Percentiles rank a stretch among this genome's conserved stretches.
These are phyloP conservation scores for Nephrotoma flavescens DNA, from an alignment of 2,888 invertebrate species.

Conservation along the genomic window DNA sequence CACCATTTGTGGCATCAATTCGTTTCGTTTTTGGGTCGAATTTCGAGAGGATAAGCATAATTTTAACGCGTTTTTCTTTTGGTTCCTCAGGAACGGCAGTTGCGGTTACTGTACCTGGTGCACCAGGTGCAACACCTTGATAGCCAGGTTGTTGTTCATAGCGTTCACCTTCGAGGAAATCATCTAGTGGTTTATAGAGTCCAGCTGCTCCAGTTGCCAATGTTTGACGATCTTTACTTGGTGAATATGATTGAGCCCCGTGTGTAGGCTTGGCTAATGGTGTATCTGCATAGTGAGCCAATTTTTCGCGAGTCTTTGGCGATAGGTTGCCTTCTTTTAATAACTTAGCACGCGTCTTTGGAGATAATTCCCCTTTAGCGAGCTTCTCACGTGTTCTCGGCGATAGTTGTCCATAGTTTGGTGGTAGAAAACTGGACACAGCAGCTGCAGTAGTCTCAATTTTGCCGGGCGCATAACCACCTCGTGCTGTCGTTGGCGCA, in stretches of 20 bases:
- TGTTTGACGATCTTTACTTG: constrained; percentile 26
- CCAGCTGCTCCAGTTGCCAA: constrained; percentile 31
- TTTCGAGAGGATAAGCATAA: constrained; percentile 57
- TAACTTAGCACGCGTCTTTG: constrained; percentile 24
- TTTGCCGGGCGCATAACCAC: not conserved
- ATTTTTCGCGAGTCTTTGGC: constrained; percentile 38
- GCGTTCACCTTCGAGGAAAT: constrained; percentile 52
- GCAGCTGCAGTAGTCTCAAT: not conserved
- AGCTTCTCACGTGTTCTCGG: constrained; percentile 31
- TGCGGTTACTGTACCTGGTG: constrained; percentile 27
- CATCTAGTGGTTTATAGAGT: constrained; percentile 38
- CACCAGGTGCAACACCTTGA: constrained; percentile 28
- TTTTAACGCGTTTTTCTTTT: constrained; percentile 50
- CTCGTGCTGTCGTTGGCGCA: not conserved
- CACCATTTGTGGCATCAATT: constrained; percentile 49
- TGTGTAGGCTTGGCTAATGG: not conserved
- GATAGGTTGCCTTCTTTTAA: constrained; percentile 30
- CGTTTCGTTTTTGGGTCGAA: constrained; percentile 53
- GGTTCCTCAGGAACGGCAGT: constrained; percentile 24
- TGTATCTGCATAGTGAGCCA: constrained; percentile 9
- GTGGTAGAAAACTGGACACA: not conserved
- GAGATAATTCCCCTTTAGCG: constrained; percentile 27
- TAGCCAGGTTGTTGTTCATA: constrained; percentile 33
- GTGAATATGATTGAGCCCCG: not conserved
- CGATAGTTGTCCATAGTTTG: constrained; percentile 25